Base-by-base conservation (phyloP, 2,113 vertebrate species). In the Himantopus leucocephalus region DNA sequence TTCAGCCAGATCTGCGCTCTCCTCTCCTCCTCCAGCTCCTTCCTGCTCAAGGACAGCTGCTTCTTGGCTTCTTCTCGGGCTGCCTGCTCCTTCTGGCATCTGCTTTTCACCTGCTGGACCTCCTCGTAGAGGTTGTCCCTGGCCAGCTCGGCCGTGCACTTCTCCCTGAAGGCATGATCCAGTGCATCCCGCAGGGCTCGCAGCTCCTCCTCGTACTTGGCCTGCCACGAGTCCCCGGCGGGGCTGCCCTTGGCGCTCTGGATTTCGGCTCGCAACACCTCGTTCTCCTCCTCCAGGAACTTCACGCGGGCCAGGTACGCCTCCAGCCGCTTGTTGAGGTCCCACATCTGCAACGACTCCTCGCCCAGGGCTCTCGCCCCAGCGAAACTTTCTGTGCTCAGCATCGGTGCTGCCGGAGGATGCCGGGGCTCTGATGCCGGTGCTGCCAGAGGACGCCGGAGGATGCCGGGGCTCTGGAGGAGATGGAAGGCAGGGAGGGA, bases 271-370 rank as follows among this genome's bases (percentile, higher is more conserved):
- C 97, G 81, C 26, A 99, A 98, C 70, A 96, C 64, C 50, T 98
- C 97, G 1, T 99, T 99, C 89, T 99, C 99, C 95, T 99, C 99
- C 92, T 99, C 99, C 68, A 99, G 97, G 72, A 98, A 96, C 97
- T 99, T 99, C 83, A 99, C 99, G 21, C 98, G 97, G 83, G 97
- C 97, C 97, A 99, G 96, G 89, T 99, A 99, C 10, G 98, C 98
- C 83, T 99, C 99, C 89, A 99, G 98, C 35, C 99, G 98, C 58
- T 96, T 98, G 97, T 99, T 99, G 91, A 99, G 99, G 96, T 98
- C 98, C 98, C 99, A 98, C 99, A 99, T 98, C 97, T 99, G 99
- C 48, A 98, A 97, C n/a, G 98, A 99, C 72, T 99, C 99, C 80
- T 99, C 98, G 9, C 98, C 98, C 74, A 97, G 47, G 19, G 95